phyloP scores from a whole-genome alignment of 2,888 invertebrate species.

The Ephialtes manifestator region DNA sequence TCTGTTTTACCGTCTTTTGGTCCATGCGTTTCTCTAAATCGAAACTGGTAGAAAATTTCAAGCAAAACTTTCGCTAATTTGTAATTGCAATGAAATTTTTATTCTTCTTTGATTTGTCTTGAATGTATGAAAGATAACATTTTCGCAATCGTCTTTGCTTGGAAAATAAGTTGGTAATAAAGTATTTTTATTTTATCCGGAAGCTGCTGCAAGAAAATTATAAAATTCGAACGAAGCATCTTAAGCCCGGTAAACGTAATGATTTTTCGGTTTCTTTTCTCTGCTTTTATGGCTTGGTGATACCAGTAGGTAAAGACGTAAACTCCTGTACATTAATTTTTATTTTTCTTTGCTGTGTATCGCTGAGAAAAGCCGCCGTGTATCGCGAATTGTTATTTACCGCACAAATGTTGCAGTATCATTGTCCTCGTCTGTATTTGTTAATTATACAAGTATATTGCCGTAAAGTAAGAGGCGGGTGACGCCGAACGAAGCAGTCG shows the following conservation, averaged over 20 bases:
- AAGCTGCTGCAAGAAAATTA: background rate
- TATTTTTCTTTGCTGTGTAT: background rate
- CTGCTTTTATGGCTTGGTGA: background rate
- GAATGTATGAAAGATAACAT: background rate
- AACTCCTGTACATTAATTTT: background rate
- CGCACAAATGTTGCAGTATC: slow-evolving; percentile 14
- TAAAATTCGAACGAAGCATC: background rate
- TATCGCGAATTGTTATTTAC: slow-evolving; percentile 30
- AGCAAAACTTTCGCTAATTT: slow-evolving; percentile 1
- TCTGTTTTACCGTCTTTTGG: slow-evolving; percentile 12
- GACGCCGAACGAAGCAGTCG: slow-evolving; percentile 23
- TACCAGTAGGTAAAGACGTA: background rate
- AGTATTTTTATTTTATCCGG: background rate
- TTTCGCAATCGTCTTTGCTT: background rate
- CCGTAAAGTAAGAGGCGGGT: background rate
- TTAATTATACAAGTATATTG: slow-evolving; percentile 26
- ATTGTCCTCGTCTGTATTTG: slow-evolving; percentile 28
- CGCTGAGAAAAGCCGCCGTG: background rate
- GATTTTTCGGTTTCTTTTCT: background rate
- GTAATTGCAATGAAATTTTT: background rate
- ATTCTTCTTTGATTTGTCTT: background rate
- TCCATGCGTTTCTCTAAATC: background rate
- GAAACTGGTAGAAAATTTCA: background rate
- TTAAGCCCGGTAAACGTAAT: background rate
- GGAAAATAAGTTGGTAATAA: background rate